These are phyloP conservation scores for Lordiphosa andalusiaca DNA, from an alignment of 2,888 invertebrate species.

Conservation along the genomic window DNA sequence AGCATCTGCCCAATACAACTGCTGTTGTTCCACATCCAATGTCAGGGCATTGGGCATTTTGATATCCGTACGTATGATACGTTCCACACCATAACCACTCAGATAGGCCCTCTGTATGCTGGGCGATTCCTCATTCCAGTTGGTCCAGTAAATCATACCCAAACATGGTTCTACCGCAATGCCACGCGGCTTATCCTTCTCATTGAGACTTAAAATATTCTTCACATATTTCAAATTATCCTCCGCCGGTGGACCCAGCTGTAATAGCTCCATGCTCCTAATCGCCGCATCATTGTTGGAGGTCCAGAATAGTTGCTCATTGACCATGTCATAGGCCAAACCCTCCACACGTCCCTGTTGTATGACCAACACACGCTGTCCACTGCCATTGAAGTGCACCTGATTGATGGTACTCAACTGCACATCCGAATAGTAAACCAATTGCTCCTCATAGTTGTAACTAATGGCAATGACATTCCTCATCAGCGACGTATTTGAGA, in stretches of 20 bases:
- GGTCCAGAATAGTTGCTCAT: slow-evolving; percentile 91
- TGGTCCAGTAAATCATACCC: slow-evolving; percentile 89
- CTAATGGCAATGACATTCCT: slow-evolving; percentile 92
- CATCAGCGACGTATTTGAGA: slow-evolving; percentile 87
- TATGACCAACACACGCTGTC: slow-evolving; percentile 86
- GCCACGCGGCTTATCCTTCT: slow-evolving; percentile 90
- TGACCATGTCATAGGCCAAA: slow-evolving; percentile 87
- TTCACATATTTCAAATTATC: slow-evolving; percentile 81
- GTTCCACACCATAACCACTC: slow-evolving; percentile 85
- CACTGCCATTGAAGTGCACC: slow-evolving; percentile 89
- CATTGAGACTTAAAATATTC: slow-evolving; percentile 84
- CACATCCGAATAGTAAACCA: slow-evolving; percentile 93
- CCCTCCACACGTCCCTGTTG: slow-evolving; percentile 93
- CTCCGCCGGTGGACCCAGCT: slow-evolving; percentile 53
- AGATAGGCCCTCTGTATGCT: slow-evolving; percentile 89
- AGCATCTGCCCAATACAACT: slow-evolving; percentile 93
- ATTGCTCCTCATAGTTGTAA: slow-evolving; percentile 86
- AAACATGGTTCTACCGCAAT: slow-evolving; percentile 92
- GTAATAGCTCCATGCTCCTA: slow-evolving; percentile 72
- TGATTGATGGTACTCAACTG: slow-evolving; percentile 91
- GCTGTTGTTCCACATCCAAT: slow-evolving; percentile 87
- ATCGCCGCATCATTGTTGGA: slow-evolving; percentile 90
- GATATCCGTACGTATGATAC: slow-evolving; percentile 89
- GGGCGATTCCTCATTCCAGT: slow-evolving; percentile 92
- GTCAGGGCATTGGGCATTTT: slow-evolving; percentile 93